These are phyloP conservation scores for Trachythela sp. DNA, from an alignment of 64 coral and sea anemone species.

Conservation along the genomic window DNA sequence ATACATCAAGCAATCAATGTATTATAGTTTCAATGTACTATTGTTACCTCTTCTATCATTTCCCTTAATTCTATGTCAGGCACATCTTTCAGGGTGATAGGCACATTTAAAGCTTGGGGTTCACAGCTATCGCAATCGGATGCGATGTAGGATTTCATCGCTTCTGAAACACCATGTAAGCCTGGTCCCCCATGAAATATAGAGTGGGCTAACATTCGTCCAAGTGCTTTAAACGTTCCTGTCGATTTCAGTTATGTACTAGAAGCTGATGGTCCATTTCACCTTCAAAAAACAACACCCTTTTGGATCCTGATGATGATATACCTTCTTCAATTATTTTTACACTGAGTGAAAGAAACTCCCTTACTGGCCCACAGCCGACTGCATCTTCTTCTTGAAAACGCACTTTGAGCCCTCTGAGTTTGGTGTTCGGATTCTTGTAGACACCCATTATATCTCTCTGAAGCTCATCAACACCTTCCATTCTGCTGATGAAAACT, in stretches of 20 bases:
- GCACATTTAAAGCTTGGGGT: background rate
- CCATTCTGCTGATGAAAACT: slow-evolving; percentile 28
- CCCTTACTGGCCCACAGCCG: slow-evolving; percentile 28
- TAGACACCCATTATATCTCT: slow-evolving; percentile 47
- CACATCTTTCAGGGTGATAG: slow-evolving; percentile 30
- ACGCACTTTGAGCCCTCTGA: slow-evolving; percentile 25
- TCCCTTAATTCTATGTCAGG: slow-evolving; percentile 38
- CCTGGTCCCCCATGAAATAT: slow-evolving; percentile 49
- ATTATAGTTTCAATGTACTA: background rate
- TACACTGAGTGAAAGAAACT: slow-evolving; percentile 21
- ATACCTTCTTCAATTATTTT: slow-evolving; percentile 51
- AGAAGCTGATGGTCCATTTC: slow-evolving; percentile 33
- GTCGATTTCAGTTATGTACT: slow-evolving; percentile 28
- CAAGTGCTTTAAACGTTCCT: slow-evolving; percentile 27
- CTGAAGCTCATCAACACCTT: slow-evolving; percentile 16
- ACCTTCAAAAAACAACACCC: slow-evolving; percentile 47
- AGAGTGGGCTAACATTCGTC: too few relatives aligned
- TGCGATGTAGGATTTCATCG: slow-evolving; percentile 27
- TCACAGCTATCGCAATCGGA: background rate
- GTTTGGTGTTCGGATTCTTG: slow-evolving; percentile 42
- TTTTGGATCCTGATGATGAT: slow-evolving; percentile 6
- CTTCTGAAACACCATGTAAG: slow-evolving; percentile 31
- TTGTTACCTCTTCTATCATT: slow-evolving; percentile 41
- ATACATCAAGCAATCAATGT: background rate
- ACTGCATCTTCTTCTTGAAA: slow-evolving; percentile 54